Evolutionary conservation across 2,797 vertebrate species (phyloP), one percentile per base, ranked within the genome.

Genomic region (Phrynocephalus guinanensis): DNA sequence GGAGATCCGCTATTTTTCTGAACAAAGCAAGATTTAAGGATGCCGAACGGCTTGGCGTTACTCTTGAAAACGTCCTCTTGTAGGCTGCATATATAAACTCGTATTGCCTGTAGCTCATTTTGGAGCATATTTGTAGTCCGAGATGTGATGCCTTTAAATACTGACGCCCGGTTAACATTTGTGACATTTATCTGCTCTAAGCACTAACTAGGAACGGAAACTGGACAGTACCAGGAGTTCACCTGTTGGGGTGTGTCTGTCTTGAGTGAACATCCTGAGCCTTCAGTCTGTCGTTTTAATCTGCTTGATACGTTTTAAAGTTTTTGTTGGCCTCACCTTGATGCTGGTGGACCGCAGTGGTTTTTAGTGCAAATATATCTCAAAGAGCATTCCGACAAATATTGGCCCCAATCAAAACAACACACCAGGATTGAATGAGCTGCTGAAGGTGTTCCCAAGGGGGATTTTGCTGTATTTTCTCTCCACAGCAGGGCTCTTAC

Each of bases 21-120:
- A 94, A 95, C 94, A 95, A 95, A 95, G 93, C 95, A 87, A 88
- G 91, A 93, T 33, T 33, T 28, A 83, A 71, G 33, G 56, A 79
- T n/a, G 92, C 52, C 89, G 89, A 1, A 70, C 66, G 20, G 70
- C 38, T 15, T 82, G 30, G 5, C 78, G 33, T 87, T 93, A 92
- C 93, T 90, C 92, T 92, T 91, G 11, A 1, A 88, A 82, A 71
- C 1, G 5, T 90, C 73, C 50, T 6, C 93, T 90, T 85, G 1
- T 0, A 5, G 90, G 72, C 73, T 79, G 52, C 33, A 48, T 80
- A 66, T 15, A 0, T 91, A 89, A 9, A 3, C 87, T 2, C 83
- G 89, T 83, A 87, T 86, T 83, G 33, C 72, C 68, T 88, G 82
- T 90, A 30, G 22, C n/a, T 68, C 5, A 86, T 92, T 93, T 85